Evolutionary conservation across 2,797 vertebrate species (phyloP).

Genomic region (Characodon lateralis): DNA sequence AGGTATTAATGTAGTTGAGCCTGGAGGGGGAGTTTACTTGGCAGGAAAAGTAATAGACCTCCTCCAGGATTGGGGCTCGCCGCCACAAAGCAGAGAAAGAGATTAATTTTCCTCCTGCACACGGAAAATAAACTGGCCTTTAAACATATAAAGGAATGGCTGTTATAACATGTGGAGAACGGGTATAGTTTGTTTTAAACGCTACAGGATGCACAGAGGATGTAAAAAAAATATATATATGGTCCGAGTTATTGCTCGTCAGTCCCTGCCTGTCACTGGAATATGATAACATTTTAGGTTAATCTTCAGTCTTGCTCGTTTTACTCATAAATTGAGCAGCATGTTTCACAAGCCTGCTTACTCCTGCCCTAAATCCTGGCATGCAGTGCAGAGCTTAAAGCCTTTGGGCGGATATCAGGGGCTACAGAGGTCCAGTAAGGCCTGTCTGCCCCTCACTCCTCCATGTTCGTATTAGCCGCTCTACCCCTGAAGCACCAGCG

Average conservation of each 20-base stretch:
- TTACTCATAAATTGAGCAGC: conserved; percentile 53
- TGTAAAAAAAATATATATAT: conserved; percentile 13
- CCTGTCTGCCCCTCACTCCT: conserved; percentile 63
- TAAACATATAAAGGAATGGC: conserved; percentile 74
- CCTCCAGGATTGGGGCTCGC: conserved; percentile 63
- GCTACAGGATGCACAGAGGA: conserved; percentile 68
- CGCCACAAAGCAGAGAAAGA: conserved; percentile 60
- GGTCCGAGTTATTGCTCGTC: neutral
- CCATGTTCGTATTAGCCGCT: conserved; percentile 78
- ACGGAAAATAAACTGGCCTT: conserved; percentile 77
- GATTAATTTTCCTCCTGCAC: conserved; percentile 67
- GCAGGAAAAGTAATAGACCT: conserved; percentile 77
- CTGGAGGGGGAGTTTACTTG: conserved; percentile 74
- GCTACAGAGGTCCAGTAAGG: conserved; percentile 73
- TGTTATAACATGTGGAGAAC: conserved; percentile 47
- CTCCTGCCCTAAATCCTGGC: conserved; percentile 32
- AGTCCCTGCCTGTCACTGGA: conserved; percentile 1
- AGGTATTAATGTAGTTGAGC: conserved; percentile 75
- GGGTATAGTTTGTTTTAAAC: conserved; percentile 66
- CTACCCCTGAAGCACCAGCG: conserved; percentile 78
- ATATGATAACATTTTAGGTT: conserved; percentile 3
- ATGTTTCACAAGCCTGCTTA: conserved; percentile 56
- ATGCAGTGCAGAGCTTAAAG: conserved; percentile 68
- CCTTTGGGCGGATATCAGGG: conserved; percentile 74
- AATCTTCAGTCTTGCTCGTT: conserved; percentile 40